Conservation (phyloP, 2,888 invertebrate species). For the Helobdella robusta region DNA sequence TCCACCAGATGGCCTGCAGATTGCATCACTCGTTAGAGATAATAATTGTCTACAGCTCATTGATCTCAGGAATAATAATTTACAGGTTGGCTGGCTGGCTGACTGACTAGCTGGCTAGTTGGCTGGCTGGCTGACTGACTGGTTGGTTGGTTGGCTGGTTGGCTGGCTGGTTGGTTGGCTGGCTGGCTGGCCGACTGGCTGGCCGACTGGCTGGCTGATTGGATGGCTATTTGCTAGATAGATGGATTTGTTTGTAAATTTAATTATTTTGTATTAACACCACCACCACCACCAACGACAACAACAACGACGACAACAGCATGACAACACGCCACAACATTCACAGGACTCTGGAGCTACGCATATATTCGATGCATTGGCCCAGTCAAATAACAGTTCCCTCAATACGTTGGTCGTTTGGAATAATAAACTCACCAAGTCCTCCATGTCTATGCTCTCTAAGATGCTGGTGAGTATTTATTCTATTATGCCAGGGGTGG, state of each 20-base stretch:
- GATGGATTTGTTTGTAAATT: background rate
- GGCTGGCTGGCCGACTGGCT: too few relatives aligned
- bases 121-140: too few relatives aligned
- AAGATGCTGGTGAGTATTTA: constrained; percentile 58
- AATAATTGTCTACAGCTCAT: constrained; percentile 68
- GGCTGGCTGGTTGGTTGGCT: too few relatives aligned
- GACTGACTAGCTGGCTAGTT: background rate
- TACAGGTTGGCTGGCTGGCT: constrained; percentile 45
- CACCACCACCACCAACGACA: too few relatives aligned
- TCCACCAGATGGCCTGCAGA: constrained; percentile 65
- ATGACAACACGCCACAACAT: background rate
- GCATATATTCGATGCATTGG: constrained; percentile 65
- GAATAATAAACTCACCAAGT: constrained; percentile 73
- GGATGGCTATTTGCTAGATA: background rate
- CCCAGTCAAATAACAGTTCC: constrained; percentile 57
- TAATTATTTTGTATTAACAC: background rate
- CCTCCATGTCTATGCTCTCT: constrained; percentile 60
- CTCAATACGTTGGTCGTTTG: constrained; percentile 64
- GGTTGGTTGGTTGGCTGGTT: too few relatives aligned
- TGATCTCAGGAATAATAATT: constrained; percentile 61
- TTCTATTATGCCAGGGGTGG: too few relatives aligned
- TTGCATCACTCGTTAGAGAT: constrained; percentile 64
- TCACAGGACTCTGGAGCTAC: constrained; percentile 63
- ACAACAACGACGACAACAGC: background rate
- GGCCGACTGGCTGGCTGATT: too few relatives aligned